Base-by-base conservation (phyloP, 2,888 invertebrate genomes). In the Noctuana brunneofusca region DNA sequence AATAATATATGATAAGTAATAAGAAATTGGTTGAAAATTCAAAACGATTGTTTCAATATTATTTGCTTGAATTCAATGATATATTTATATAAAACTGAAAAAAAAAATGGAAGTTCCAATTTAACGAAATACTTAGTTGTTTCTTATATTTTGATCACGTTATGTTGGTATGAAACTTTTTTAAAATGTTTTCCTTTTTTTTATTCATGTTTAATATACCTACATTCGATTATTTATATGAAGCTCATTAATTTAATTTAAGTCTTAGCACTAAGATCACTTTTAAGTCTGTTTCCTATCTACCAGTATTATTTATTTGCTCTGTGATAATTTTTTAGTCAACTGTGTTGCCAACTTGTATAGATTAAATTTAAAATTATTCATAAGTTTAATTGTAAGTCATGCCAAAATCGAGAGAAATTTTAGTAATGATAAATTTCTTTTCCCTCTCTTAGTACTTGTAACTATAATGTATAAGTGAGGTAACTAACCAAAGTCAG, bases 301-400 rank as follows among this genome's bases (percentile, higher is more conserved):
- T 57, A 24, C 22, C 59, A 53, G 59, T 59, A 59, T 59, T 59
- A 66, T 66, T 68, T 18, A 63, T 60, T 68, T 68, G 53, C 63
- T 63, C 66, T 69, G 69, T 69, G 68, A 67, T 69, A 66, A 64
- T 65, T 68, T 64, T 46, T 55, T 66, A 65, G 63, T 65, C 62
- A 14, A 56, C 57, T 43, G 22, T 24, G 35, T 52, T 20, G 58
- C 43, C 30, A 43, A 46, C 1, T n/a, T 58, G 49, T 58, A 49
- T 22, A 32, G 30, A 49, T 1, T 16, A 20, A 50, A 22, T 55
- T n/a, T 24, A 22, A 48, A 24, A 24, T 48, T 24, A 30, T 27
- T 38, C n/a, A 32, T 58, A 53, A 58, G 63, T 30, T 56, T 64
- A 54, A 22, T 43, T 48, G 46, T 48, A 54, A 52, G 58, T 3